Evolutionary conservation across 2,888 invertebrate species (phyloP), one percentile per base, ranked within the genome.

Genomic region (Pseudeuparius sepicola): DNA sequence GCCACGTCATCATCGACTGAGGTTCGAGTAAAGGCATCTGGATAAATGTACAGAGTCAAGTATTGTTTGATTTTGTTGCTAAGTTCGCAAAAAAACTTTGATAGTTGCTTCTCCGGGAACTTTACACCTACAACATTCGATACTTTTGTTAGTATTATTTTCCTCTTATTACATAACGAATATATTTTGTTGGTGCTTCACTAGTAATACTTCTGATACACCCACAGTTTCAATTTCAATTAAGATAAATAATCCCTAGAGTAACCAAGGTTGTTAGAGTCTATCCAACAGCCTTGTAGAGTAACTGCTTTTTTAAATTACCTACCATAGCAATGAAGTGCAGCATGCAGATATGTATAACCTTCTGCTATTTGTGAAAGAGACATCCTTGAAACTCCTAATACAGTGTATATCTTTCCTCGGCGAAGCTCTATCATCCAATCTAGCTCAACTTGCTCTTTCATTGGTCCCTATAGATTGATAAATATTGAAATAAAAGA

Each of bases 371-470:
- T 40, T 20, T 66, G 59, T 2, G 63, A 62, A 14, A 61, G 54
- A 28, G 61, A 56, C 12, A 66, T 47, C 35, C 57, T 53, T 31
- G 65, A 63, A 32, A 52, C 54, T 3, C 66, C 69, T 24, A 61
- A 53, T 4, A 69, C 50, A 1, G 61, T 60, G 27, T 58, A 55
- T 14, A 68, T 56, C 51, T 65, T 65, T 3, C 63, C 67, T 31
- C 54, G 56, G 9, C 65, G 54, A 31, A 63, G 58, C 2, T 52
- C 51, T 18, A 57, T 45, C 46, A 55, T 54, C 62, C 62, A 62
- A 5, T 47, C 43, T 7, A 56, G 55, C 39, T 64, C 61, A 10
- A 51, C 44, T 12, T 47, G 46, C 28, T 52, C 44, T 37, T 44
- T 47, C 35, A 50, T 36, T 1, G 48, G 46, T 2, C 48, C 49